Percentiles rank a stretch among this genome's conserved stretches.
Conservation (phyloP, 2,113 vertebrate genomes). For the Arothron firmamentum region DNA sequence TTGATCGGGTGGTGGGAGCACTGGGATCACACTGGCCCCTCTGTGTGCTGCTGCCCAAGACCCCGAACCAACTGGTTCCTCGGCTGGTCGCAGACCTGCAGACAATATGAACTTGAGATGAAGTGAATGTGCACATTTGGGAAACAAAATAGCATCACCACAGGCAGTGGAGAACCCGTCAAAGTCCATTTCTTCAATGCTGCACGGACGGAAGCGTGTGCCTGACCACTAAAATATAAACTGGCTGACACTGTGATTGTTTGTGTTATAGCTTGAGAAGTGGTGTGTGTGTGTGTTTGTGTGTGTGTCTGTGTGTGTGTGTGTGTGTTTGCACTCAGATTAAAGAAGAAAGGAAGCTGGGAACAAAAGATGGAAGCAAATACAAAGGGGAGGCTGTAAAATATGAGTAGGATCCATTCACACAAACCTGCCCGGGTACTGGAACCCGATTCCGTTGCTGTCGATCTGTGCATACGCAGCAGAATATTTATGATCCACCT, state of each 20-base stretch:
- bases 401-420: slow-evolving; percentile 30
- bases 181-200: too few species aligned
- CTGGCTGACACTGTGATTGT: neutral
- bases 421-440: slow-evolving; percentile 35
- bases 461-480: neutral
- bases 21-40: slow-evolving; percentile 52
- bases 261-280: too few species aligned
- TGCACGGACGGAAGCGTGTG: neutral
- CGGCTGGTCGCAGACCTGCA: neutral
- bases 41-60: slow-evolving; percentile 32
- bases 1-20: slow-evolving; percentile 49
- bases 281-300: neutral
- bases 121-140: too few species aligned
- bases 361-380: slow-evolving; percentile 48
- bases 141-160: too few species aligned
- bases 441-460: slow-evolving; percentile 28
- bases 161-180: too few species aligned
- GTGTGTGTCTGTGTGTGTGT: slow-evolving; percentile 8
- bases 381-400: slow-evolving; percentile 24
- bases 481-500: too few species aligned
- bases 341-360: slow-evolving; percentile 33
- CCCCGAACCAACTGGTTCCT: slow-evolving; percentile 9
- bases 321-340: slow-evolving; percentile 45
- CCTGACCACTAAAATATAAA: neutral
- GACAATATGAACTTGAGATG: too few species aligned